These are phyloP conservation scores for Solen grandis DNA, from an alignment of 1,140 invertebrate genomes.

Conservation along the genomic window DNA sequence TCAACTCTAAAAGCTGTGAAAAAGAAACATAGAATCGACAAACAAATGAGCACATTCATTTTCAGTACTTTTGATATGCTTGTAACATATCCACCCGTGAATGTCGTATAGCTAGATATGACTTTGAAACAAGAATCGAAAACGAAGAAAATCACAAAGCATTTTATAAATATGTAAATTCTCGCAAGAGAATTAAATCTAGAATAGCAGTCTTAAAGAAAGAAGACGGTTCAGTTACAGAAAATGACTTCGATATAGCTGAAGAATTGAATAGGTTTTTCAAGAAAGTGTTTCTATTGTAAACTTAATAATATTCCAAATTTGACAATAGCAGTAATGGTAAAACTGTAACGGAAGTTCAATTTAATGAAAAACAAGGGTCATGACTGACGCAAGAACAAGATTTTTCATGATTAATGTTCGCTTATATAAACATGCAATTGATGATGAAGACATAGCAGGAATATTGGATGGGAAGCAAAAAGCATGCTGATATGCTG, in stretches of 20 bases:
- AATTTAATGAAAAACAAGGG: too few relatives aligned
- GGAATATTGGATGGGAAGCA: too few relatives aligned
- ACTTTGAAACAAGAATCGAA: constrained; percentile 3
- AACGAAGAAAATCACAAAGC: not conserved
- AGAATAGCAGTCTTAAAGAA: not conserved
- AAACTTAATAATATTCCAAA: constrained; percentile 2
- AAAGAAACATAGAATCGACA: constrained; percentile 6
- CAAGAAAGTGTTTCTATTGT: constrained; percentile 9
- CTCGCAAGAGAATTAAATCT: not conserved
- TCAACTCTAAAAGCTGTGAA: not conserved
- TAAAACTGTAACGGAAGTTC: not conserved
- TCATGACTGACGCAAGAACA: too few relatives aligned
- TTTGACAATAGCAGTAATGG: constrained; percentile 5
- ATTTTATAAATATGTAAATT: constrained; percentile 11
- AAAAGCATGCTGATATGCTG: too few relatives aligned
- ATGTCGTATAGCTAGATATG: constrained; percentile 6
- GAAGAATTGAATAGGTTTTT: constrained; percentile 19
- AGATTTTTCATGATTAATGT: too few relatives aligned
- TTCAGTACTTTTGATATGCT: not conserved
- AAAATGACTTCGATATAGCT: constrained; percentile 4
- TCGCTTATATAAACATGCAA: too few relatives aligned
- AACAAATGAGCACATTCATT: constrained; percentile 9
- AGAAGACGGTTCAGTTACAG: not conserved
- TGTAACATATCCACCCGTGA: not conserved
- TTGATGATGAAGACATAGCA: too few relatives aligned